Base-by-base conservation (phyloP, 1,140 invertebrate species). In the Zaprionus nigranus region DNA sequence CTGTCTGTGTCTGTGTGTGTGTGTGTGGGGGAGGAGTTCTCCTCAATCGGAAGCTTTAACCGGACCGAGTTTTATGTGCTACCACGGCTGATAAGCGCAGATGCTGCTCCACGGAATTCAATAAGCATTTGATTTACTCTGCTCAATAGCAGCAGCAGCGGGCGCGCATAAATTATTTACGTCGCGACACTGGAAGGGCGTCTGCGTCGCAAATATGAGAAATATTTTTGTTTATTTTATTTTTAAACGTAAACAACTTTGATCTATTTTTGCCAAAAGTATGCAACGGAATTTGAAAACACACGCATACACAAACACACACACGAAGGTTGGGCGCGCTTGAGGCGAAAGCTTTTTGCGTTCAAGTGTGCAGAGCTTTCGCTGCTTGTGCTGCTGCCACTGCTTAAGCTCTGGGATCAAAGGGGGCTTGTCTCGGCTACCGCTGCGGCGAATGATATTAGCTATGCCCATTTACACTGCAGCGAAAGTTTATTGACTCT, bases 1-100 rank as follows among this genome's bases (percentile, higher is more conserved):
- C 11, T 53, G 46, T 60, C 38, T 64, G 15, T 58, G 28, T 2
- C 20, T 24, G 36, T 54, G 5, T 28, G 22, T 30, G 54, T 5
- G 20, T 22, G 20, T 28, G 30, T 20, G 20, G 36, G 40, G 22
- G 15, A 24, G 49, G 51, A 46, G 28, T 59, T 54, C 57, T 51
- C 72, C 67, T 26, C 61, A 73, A 66, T 38, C 72, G 68, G 84
- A 88, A 88, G 83, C 83, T 87, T 87, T 87, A 87, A 88, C 80
- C 73, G 78, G 83, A 87, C 83, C 73, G 68, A 78, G 70, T 88
- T 87, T 79, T 78, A 82, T 80, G 36, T 51, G 24, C 11, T 83
- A 53, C 24, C 24, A 46, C 60, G 54, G 74, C 24, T 56, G 66
- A 75, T 79, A 74, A 82, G 30, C 75, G 80, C 69, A 71, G 60